Base-by-base conservation (phyloP, 2,797 vertebrate species). In the Acanthopagrus latus region DNA sequence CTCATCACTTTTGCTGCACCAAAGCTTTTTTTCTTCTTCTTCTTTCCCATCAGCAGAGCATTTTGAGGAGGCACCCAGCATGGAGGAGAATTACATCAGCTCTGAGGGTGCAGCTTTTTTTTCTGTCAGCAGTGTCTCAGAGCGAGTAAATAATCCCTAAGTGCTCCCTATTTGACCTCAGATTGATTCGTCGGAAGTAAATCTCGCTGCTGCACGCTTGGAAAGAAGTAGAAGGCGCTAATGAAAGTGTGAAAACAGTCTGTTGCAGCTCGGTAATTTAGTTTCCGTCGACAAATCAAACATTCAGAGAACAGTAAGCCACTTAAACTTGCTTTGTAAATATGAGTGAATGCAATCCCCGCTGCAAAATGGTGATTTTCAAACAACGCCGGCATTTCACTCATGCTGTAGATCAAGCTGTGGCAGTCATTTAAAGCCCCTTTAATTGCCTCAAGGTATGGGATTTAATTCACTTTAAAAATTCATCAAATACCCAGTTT, bases 61-160 rank as follows among this genome's bases (percentile, higher is more conserved):
- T 86, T 86, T 75, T 33, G 33, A 33, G 33, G 65, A 88, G 82
- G 86, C 83, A 54, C 66, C 84, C 88, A 84, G 71, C 88, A 71
- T 76, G 82, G 86, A 88, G 66, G 80, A 86, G 83, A 89, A 88
- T 91, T 90, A 91, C 89, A 92, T 89, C 88, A 89, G 85, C 90
- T 86, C 85, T 77, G 47, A 78, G 68, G 85, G 74, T 82, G 70
- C 78, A 88, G 86, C 79, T 33, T 33, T 33, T 29, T 86, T 86
- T 82, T 84, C 89, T 88, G 57, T 91, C 87, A 88, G 86, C 66
- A 82, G 71, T 54, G 73, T 78, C 84, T 83, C 80, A 41, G 74
- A 71, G 78, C 84, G 70, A 64, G 80, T 86, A 90, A 90, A 89
- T 92, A 91, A 92, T 92, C 88, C 87, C 73, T 82, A 81, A 85